phyloP scores from a whole-genome alignment of 1,140 invertebrate genomes.

The Papilio helenus region DNA sequence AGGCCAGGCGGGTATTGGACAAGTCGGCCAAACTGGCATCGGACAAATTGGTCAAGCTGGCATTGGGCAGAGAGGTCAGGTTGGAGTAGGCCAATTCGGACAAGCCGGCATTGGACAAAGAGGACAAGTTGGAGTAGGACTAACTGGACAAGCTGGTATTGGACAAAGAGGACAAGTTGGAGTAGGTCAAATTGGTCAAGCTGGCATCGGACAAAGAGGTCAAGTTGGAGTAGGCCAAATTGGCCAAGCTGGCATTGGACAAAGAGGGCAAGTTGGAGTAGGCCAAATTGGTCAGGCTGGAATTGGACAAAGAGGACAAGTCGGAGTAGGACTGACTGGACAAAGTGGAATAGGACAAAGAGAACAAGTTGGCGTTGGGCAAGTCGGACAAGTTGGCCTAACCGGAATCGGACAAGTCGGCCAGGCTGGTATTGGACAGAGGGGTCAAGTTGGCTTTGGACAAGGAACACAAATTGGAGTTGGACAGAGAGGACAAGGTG shows the following conservation, averaged over 20 bases:
- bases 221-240: constrained; percentile 10
- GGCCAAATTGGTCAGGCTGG: background rate
- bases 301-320: constrained; percentile 29
- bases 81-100: constrained; percentile 15
- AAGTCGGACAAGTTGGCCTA: constrained; percentile 23
- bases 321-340: background rate
- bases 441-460: constrained; percentile 35
- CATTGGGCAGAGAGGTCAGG: constrained; percentile 2
- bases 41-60: background rate
- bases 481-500: constrained; percentile 28
- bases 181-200: constrained; percentile 9
- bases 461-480: constrained; percentile 33
- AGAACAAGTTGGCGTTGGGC: constrained; percentile 38
- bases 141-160: background rate
- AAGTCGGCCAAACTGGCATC: constrained; percentile 7
- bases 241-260: constrained; percentile 4
- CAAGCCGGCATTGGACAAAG: constrained; percentile 28
- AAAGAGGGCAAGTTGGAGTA: background rate
- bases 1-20: constrained; percentile 20
- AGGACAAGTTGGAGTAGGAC: background rate
- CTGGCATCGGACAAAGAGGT: constrained; percentile 17
- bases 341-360: constrained; percentile 41
- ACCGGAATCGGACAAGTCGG: constrained; percentile 20
- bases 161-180: constrained; percentile 34
- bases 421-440: constrained; percentile 41